Percentiles rank a stretch among this genome's conserved stretches.
phyloP scores from a whole-genome alignment of 2,888 invertebrate species.

The Pollenia griseotomentosa region DNA sequence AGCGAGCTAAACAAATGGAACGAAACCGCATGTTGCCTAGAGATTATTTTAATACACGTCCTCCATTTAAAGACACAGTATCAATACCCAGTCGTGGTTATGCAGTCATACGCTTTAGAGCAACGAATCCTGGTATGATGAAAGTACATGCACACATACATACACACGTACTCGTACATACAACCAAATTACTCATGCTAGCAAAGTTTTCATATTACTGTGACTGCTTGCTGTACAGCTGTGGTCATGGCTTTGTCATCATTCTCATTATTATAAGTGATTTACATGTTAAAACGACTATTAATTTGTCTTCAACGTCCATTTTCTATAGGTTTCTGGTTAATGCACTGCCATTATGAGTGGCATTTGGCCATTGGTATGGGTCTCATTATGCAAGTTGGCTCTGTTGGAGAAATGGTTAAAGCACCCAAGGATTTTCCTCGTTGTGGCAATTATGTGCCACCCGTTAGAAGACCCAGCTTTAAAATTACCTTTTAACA shows the following conservation, averaged over 20 bases:
- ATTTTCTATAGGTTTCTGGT: constrained; percentile 77
- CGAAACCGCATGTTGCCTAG: constrained; percentile 70
- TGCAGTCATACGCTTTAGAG: constrained; percentile 79
- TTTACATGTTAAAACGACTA: constrained; percentile 38
- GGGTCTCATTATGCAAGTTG: constrained; percentile 79
- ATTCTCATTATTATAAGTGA: constrained; percentile 11
- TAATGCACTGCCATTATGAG: constrained; percentile 80
- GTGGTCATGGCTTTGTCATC: not conserved
- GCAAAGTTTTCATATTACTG: not conserved
- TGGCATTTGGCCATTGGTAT: constrained; percentile 80
- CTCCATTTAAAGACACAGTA: constrained; percentile 81
- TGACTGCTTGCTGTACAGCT: not conserved
- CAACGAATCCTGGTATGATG: constrained; percentile 78
- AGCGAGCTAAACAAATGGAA: constrained; percentile 77
- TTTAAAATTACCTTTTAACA: not conserved
- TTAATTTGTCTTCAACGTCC: constrained; percentile 36
- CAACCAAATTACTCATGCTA: no score
- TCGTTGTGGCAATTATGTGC: constrained; percentile 90
- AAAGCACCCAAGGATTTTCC: constrained; percentile 89
- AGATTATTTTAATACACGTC: constrained; percentile 72
- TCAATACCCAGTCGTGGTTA: constrained; percentile 81
- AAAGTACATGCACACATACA: not conserved
- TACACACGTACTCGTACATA: not conserved
- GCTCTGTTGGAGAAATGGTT: constrained; percentile 87
- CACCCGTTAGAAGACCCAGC: constrained; percentile 64